Evolutionary conservation across 2,113 vertebrate species (phyloP), one percentile per base, ranked within the genome.

Genomic region (Plectropomus leopardus): DNA sequence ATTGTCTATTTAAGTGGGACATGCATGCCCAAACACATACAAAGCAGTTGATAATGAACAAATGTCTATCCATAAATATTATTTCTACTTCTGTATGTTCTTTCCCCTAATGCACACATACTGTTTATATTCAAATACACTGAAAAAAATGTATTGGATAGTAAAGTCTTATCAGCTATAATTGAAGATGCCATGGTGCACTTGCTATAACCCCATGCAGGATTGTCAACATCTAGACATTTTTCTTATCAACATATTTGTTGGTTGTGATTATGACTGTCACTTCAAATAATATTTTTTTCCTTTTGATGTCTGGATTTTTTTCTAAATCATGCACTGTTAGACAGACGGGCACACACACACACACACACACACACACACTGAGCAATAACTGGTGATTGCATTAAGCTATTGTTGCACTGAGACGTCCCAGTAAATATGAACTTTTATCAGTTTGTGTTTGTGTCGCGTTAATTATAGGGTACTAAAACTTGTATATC

Each of bases 71-170:
- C 34, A 34, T 21, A 58, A 64, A 86, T 40, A 72, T 79, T 0
- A 64, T 82, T 70, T 82, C 54, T 42, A 48, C 51, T 73, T 44
- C 21, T 17, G 24, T 28, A 23, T 8, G 10, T 44, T 47, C 9
- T 59, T 24, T 44, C 13, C 45, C 17, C 7, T 3, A 13, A 21
- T 14, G 17, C 48, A 47, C 11, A 68, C 15, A 53, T 78, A 30
- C 51, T 58, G 72, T 84, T 75, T 78, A 57, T 78, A 81, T 86
- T 80, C 42, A 67, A 47, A 79, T 60, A 44, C 19, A 48, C 58
- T 30, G 47, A 14, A 19, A 36, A 32, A 4, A 76, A 34, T 21
- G 53, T 42, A 30, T 42, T 57, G 5, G 32, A 78, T 80, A 53
- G 71, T 45, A 17, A 58, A 76, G 24, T 73, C 67, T 63, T 66